Conservation (phyloP, 2,797 vertebrate species). For the Aphelocoma californica region DNA sequence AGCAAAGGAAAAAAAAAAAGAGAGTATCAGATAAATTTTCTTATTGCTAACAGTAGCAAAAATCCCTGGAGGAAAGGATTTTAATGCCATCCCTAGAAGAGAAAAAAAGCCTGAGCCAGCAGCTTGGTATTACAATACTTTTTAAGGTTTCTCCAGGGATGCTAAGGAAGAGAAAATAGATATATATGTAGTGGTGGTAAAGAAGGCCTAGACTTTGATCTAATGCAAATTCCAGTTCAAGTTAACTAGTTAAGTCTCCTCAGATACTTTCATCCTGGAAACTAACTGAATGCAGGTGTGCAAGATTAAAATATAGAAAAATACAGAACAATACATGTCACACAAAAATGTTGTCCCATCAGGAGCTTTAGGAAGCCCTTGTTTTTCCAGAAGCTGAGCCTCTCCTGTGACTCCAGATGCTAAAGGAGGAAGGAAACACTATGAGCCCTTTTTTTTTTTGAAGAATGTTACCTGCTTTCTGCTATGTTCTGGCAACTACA, state of each 20-base stretch:
- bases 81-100: constrained; percentile 29
- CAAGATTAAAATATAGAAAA: not conserved
- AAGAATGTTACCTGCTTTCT: not conserved
- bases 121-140: constrained; percentile 41
- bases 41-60: constrained; percentile 44
- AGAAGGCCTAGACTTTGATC: not conserved
- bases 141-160: constrained; percentile 43
- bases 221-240: not conserved
- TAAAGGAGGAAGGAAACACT: not conserved
- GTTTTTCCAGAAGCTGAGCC: not conserved
- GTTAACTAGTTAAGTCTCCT: not conserved
- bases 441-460: not conserved
- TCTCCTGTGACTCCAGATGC: not conserved
- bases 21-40: constrained; percentile 54
- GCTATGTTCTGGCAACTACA: not conserved
- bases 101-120: constrained; percentile 42
- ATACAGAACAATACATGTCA: not conserved
- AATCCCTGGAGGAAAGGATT: constrained; percentile 24
- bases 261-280: not conserved
- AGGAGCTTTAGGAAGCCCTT: not conserved
- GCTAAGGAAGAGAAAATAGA: not conserved
- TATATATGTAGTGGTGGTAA: not conserved
- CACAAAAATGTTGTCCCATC: not conserved
- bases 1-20: constrained; percentile 18
- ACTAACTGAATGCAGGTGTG: not conserved